phyloP scores from a whole-genome alignment of 2,113 vertebrate species.

The Hiodon alosoides region DNA sequence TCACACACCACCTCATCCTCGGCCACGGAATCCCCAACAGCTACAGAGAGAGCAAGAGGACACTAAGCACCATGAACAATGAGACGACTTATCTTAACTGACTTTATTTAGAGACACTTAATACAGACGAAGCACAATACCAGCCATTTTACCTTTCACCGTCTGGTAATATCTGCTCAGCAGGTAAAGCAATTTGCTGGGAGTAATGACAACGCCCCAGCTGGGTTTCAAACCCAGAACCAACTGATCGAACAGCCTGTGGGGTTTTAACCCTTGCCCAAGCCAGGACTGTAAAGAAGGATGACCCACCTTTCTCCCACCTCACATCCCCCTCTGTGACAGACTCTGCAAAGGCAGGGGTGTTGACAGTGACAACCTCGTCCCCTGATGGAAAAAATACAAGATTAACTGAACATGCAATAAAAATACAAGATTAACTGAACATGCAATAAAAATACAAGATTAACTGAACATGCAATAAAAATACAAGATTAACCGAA shows the following conservation, averaged over 20 bases:
- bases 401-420: too few species aligned
- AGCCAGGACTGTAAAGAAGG: not conserved
- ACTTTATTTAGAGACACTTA: not conserved
- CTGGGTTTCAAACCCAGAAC: not conserved
- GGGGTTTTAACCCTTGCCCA: not conserved
- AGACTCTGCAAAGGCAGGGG: slow-evolving; percentile 94
- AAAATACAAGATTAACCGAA: not conserved
- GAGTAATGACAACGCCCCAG: not conserved
- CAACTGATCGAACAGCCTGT: not conserved
- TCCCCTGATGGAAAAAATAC: slow-evolving; percentile 62
- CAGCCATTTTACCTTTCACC: too few species aligned
- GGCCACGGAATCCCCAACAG: slow-evolving; percentile 85
- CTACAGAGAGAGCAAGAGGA: slow-evolving; percentile 55
- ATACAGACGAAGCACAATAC: too few species aligned
- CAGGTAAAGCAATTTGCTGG: not conserved
- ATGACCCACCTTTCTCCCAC: slow-evolving; percentile 86
- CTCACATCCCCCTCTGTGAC: slow-evolving; percentile 98
- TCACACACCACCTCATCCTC: slow-evolving; percentile 98
- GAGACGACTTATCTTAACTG: not conserved
- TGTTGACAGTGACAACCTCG: slow-evolving; percentile 88
- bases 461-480: too few species aligned
- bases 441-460: not conserved
- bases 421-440: not conserved
- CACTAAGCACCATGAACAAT: not conserved
- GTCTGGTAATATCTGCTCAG: too few species aligned